Conservation (phyloP, 2,888 invertebrate species). For the Sesia bembeciformis region DNA sequence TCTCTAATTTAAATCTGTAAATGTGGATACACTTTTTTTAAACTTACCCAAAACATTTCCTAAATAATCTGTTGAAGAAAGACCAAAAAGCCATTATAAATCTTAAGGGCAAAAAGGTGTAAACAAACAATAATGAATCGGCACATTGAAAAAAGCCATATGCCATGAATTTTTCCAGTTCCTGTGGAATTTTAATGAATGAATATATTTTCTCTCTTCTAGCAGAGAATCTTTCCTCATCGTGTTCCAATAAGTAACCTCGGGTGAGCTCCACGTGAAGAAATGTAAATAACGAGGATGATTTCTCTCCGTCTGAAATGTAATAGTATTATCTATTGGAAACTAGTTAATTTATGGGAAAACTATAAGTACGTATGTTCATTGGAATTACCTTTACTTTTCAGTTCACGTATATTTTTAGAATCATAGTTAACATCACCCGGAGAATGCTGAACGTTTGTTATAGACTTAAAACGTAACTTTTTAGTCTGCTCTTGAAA, state of each 20-base stretch:
- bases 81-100: conserved; percentile 91
- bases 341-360: neutral
- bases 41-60: conserved; percentile 81
- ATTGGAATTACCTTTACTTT: conserved; percentile 37
- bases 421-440: conserved; percentile 39
- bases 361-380: neutral
- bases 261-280: conserved; percentile 90
- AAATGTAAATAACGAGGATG: conserved; percentile 77
- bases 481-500: conserved; percentile 56
- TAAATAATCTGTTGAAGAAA: conserved; percentile 81
- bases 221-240: conserved; percentile 95
- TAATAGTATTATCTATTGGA: neutral
- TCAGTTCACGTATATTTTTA: conserved; percentile 40
- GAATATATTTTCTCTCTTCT: conserved; percentile 96
- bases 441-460: conserved; percentile 44
- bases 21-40: neutral
- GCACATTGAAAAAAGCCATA: conserved; percentile 97
- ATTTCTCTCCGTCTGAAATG: conserved; percentile 51
- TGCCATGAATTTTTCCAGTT: conserved; percentile 92
- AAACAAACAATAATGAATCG: conserved; percentile 97
- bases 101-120: conserved; percentile 96
- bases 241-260: conserved; percentile 95
- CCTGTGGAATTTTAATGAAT: conserved; percentile 95
- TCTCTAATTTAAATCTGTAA: too few relatives aligned
- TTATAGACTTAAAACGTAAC: conserved; percentile 56